Base-by-base conservation (phyloP, 37 sponge, comb jelly and placozoan species). In the Agelas oroides region DNA sequence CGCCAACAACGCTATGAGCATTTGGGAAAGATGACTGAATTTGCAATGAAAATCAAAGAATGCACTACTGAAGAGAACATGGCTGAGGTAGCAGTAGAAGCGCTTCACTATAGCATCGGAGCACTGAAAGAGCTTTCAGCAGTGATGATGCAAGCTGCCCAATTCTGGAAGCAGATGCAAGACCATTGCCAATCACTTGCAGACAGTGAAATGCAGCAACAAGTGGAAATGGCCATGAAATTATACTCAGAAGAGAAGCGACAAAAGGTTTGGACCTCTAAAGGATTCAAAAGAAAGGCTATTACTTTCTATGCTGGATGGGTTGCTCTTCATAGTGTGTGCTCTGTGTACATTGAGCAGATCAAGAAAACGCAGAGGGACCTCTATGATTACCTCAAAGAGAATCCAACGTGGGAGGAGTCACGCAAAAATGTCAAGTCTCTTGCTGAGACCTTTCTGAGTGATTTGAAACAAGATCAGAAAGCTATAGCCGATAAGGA, bases 161-260 rank as follows among this genome's bases (percentile, higher is more conserved):
- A 73, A 2, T 92, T 92, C 38, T 92, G 92, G 92, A 73, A 78
- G n/a, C 78, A 77, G 46, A 72, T 92, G 83, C 79, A 87, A 52
- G 52, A 41, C 14, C 88, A 92, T 38, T 92, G 92, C 61, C 40
- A 87, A 25, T 0, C 13, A 25, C 69, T 92, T 1, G 75, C 79
- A 19, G 58, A 78, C 0, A 32, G 31, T 13, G 32, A 60, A 18
- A 76, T 91, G 71, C 56, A 59, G 73, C 40, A 70, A 30, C 25
- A 18, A 65, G 54, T 91, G 53, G 63, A 76, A 59, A 76, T 0
- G 19, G 82, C 71, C 14, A 80, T 90, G 62, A 67, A 38, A 25
- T 62, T 78, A 60, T 3, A 60, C 2, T 30, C 84, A 39, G 86
- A 85, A 61, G 61, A 77, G 37, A 23, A 74, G 23, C 87, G 92